Base-by-base conservation (phyloP, 2,113 vertebrate species). In the Chloropsis cyanopogon region DNA sequence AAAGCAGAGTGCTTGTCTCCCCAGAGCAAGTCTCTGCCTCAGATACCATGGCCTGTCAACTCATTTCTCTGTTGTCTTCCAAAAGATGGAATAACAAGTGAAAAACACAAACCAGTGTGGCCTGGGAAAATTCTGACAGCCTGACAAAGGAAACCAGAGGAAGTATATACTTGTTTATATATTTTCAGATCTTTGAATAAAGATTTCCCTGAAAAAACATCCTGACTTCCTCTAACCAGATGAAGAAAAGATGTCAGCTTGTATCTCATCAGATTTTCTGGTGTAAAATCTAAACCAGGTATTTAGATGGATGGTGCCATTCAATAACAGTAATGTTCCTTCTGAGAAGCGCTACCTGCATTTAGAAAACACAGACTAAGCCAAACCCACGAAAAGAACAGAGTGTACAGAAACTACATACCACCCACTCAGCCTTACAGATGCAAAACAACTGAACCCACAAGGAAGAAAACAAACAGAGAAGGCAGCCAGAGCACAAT, bases 91-190 rank as follows among this genome's bases (percentile, higher is more conserved):
- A 85, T 88, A 91, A 88, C 70, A 85, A 95, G 63, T 73, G 89
- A 96, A 95, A 95, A 91, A 50, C 53, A 59, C 46, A 85, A 93
- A 69, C 66, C 4, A 23, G 57, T 14, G 70, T 49, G 31, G 70
- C 73, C 84, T 59, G 50, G 33, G 82, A 95, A 94, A 53, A 72
- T 76, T 54, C 29, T 95, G 89, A 94, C 91, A 91, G 78, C 12
- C 66, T 95, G 59, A 96, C 60, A 95, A 83, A 91, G 33, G 42
- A 76, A 82, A 84, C 53, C 65, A 89, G 77, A 79, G 86, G 44
- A 94, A 76, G 11, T 14, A 50, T 91, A 78, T 90, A n/a, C 70
- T 90, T 93, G 90, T 95, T 93, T 92, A 73, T 46, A 77, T 23
- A 13, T 75, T 77, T 92, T 76, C 78, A 91, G 86, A 66, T 59